phyloP scores from a whole-genome alignment of 1,140 invertebrate species.

The Zaprionus capensis region DNA sequence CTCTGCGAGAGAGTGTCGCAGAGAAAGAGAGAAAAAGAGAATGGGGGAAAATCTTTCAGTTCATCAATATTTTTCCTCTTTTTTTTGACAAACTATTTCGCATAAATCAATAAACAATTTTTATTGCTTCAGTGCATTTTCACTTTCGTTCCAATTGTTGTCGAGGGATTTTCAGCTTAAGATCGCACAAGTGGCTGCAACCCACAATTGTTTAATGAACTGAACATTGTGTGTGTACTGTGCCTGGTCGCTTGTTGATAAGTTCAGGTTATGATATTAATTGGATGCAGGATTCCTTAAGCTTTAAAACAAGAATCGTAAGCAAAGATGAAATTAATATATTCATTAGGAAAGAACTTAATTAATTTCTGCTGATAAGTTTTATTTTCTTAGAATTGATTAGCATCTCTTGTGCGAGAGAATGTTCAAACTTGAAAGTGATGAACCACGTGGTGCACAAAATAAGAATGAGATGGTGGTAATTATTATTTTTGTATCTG shows the following conservation, averaged over 20 bases:
- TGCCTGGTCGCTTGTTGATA: slow-evolving; percentile 15
- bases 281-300: not conserved
- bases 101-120: slow-evolving; percentile 41
- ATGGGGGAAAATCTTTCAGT: not conserved
- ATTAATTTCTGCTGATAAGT: slow-evolving; percentile 1
- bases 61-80: not conserved
- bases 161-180: slow-evolving; percentile 6
- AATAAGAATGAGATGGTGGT: too few relatives aligned
- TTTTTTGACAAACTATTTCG: slow-evolving; percentile 33
- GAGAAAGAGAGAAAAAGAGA: not conserved
- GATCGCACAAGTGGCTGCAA: not conserved
- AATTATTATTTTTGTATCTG: too few relatives aligned
- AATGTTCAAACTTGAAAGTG: not conserved
- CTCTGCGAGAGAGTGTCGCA: not conserved
- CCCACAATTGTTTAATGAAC: slow-evolving; percentile 23
- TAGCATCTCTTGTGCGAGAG: not conserved
- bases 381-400: not conserved
- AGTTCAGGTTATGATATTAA: slow-evolving; percentile 10
- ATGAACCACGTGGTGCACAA: too few relatives aligned
- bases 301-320: not conserved
- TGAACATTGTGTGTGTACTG: not conserved
- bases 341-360: not conserved
- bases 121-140: slow-evolving; percentile 15
- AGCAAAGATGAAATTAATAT: not conserved
- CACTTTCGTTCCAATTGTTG: slow-evolving; percentile 5